Percentiles rank a stretch among this genome's conserved stretches.
phyloP scores from a whole-genome alignment of 2,797 vertebrate genomes.

The Cottoperca gobio region DNA sequence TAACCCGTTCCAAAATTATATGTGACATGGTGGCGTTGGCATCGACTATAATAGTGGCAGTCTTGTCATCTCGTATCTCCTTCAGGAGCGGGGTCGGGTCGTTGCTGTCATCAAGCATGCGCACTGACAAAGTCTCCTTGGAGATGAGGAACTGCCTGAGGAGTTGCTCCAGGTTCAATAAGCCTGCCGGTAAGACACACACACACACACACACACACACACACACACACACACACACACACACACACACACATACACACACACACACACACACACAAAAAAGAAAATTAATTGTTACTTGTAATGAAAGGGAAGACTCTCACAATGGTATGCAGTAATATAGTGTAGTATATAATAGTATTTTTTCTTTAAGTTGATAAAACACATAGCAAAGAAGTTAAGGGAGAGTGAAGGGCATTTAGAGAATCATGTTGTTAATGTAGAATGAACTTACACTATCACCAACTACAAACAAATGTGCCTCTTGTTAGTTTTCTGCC shows the following conservation, averaged over 20 bases:
- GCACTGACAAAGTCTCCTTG: conserved; percentile 96
- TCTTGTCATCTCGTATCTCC: conserved; percentile 98
- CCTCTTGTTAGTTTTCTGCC: conserved; percentile 21
- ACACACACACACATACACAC: conserved; percentile 27
- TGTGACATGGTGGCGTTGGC: conserved; percentile 98
- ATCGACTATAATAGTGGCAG: conserved; percentile 95
- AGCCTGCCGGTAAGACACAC: conserved; percentile 84
- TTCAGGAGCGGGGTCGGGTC: conserved; percentile 96
- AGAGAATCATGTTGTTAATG: conserved; percentile 3
- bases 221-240: conserved; percentile 30
- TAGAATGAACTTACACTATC: not conserved
- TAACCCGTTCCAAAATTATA: conserved; percentile 93
- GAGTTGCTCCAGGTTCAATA: conserved; percentile 97
- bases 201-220: conserved; percentile 30
- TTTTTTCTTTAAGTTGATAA: conserved; percentile 16
- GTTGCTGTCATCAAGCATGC: conserved; percentile 96
- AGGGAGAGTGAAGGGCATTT: conserved; percentile 19
- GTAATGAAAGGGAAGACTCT: conserved; percentile 24
- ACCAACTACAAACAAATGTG: conserved; percentile 1
- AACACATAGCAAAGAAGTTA: conserved; percentile 3
- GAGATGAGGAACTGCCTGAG: conserved; percentile 98
- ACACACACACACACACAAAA: conserved; percentile 30
- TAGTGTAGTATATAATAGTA: not conserved
- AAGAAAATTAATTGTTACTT: too few species aligned
- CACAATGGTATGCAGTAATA: conserved; percentile 4